phyloP scores from a whole-genome alignment of 2,797 vertebrate genomes.

The Odontamblyopus rebecca region DNA sequence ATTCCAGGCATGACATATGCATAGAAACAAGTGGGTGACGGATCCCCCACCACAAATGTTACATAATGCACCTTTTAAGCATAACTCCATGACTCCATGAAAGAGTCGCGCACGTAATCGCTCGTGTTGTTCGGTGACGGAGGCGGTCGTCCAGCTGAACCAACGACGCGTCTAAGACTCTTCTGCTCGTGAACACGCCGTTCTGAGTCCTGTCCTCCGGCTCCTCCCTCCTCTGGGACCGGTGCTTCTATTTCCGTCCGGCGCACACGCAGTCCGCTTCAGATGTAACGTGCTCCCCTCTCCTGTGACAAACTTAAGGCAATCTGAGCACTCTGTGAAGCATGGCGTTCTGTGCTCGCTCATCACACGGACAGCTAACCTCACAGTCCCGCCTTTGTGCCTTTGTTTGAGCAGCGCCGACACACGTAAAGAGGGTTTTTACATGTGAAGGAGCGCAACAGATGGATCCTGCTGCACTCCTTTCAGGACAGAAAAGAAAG shows the following conservation, averaged over 20 bases:
- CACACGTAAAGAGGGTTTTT: background rate
- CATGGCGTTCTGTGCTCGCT: conserved; percentile 13
- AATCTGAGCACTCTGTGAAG: conserved; percentile 28
- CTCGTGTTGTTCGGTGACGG: background rate
- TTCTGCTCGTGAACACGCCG: conserved; percentile 53
- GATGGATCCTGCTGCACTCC: background rate
- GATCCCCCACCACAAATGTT: too few species aligned
- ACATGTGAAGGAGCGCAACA: background rate
- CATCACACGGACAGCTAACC: conserved; percentile 26
- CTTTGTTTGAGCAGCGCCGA: background rate
- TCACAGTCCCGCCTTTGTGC: conserved; percentile 21
- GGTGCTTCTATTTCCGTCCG: conserved; percentile 58
- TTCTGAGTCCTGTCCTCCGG: conserved; percentile 44
- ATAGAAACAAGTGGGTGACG: too few species aligned
- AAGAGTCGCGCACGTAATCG: background rate
- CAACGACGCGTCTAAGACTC: conserved; percentile 52
- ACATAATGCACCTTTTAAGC: too few species aligned
- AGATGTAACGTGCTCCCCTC: conserved; percentile 45
- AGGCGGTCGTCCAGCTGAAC: conserved; percentile 65
- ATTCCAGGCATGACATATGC: too few species aligned
- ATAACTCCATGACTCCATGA: background rate
- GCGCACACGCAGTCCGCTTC: conserved; percentile 46
- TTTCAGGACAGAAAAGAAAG: background rate
- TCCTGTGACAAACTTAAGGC: conserved; percentile 45
- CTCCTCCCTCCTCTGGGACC: conserved; percentile 51